A percentile compares a stretch with the other conserved stretches of the same genome.
Conservation (phyloP, 2,113 vertebrate genomes). For the Callipepla squamata region DNA sequence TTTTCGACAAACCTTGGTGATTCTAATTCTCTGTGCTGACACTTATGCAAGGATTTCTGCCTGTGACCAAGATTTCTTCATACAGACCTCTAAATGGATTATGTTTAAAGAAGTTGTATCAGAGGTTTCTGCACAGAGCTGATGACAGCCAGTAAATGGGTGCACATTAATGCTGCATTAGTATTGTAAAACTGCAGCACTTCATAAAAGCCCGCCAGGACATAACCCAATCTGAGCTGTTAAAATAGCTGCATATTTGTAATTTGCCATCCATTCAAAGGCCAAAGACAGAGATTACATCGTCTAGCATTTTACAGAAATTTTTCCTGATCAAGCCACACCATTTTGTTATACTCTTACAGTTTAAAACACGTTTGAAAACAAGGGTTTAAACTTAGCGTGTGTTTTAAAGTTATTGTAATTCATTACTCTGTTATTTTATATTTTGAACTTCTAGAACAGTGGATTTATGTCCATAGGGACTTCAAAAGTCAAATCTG, state of each 20-base stretch:
- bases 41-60: not conserved
- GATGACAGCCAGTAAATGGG: not conserved
- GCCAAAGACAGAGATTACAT: not conserved
- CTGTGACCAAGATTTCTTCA: not conserved
- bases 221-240: not conserved
- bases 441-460: slow-evolving; percentile 50
- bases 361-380: not conserved
- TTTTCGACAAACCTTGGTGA: not conserved
- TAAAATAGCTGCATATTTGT: not conserved
- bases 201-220: slow-evolving; percentile 22
- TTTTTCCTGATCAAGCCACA: not conserved
- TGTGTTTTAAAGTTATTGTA: not conserved
- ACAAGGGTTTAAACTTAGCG: not conserved
- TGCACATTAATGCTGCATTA: slow-evolving; percentile 10
- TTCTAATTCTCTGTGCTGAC: not conserved
- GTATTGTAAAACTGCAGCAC: slow-evolving; percentile 4
- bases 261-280: slow-evolving; percentile 29
- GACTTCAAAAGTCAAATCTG: slow-evolving; percentile 70
- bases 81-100: not conserved
- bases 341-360: not conserved
- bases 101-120: not conserved
- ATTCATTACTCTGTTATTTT: slow-evolving; percentile 37
- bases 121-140: not conserved
- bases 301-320: not conserved
- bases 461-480: slow-evolving; percentile 17